Evolutionary conservation across 2,113 vertebrate genomes (phyloP), one percentile per base, ranked within the genome.

Genomic region (Myodes glareolus): DNA sequence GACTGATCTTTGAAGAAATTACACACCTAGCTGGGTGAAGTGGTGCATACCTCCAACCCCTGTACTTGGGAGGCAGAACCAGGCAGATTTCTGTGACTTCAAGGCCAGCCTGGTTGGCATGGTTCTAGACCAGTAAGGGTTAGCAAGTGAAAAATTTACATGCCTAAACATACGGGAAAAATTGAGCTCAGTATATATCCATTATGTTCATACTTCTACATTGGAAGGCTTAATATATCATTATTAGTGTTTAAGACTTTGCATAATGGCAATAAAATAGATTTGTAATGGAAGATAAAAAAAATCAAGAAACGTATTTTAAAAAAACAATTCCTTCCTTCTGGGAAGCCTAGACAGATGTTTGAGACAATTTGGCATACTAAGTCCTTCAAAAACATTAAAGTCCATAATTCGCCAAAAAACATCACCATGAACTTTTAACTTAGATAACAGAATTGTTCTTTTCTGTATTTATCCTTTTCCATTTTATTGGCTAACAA

Each of bases 301-400:
- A 90, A 89, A 85, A 92, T 63, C 70, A 45, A 93, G 92, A 96
- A 95, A 90, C 17, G 5, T 72, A 45, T 70, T 88, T 21, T 36
- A 81, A 45, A 36, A 29, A 81, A 94, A 36, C 94, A 92, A 86
- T 94, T 76, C 75, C 95, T 95, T 95, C 52, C 21, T 94, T 91
- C 1, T 63, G 31, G 27, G 52, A 89, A 82, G 12, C 90, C n/a
- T 70, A 76, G 73, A 72, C 3, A 89, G 61, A 92, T 73, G 91
- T 88, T 16, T 58, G 50, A 94, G 75, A 88, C 23, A 87, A 68
- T 90, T 45, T 92, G 67, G 82, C 16, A 47, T 88, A 92, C 52
- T 96, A 73, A 90, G 25, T 73, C 27, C 36, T 90, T 82, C 33
- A 94, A 92, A 94, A 96, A 87, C 45, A 17, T 13, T 77, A 39